Base-by-base conservation (phyloP, 2,797 vertebrate genomes). In the Epinephelus coioides region DNA sequence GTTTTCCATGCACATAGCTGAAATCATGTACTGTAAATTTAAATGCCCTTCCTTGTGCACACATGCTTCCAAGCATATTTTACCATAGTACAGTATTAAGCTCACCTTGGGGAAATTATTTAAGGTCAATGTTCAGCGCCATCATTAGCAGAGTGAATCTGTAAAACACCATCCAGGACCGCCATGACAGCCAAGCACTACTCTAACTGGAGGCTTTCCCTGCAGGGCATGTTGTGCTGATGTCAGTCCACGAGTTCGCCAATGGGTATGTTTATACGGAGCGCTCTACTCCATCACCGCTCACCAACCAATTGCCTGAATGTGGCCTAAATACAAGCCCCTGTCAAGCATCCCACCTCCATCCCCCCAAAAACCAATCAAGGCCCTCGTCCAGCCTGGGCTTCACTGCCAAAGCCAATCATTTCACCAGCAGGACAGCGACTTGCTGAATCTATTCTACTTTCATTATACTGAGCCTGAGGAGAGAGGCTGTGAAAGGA, bases 381-480 rank as follows among this genome's bases (percentile, higher is more conserved):
- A 60, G 82, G 80, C 57, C 59, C 27, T 25, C 5, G 27, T 72
- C 59, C 65, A 74, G 83, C 15, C 34, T 13, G 1, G 53, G 50
- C 72, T 19, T 46, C 30, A 11, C 55, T 68, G 81, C 62, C 82
- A 76, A 23, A 79, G 51, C 82, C 84, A 79, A 89, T 88, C 86
- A 84, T 62, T 74, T 82, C 76, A 85, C 10, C 25, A 9, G 34
- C 59, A 54, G 69, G 77, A 84, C 81, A 57, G 62, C 47, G 21
- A 59, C 79, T 78, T n/a, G 34, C 55, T 21, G 50, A 80, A 83
- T 86, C 67, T 74, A 73, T 73, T 89, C 55, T 82, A 21, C 82
- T 88, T 86, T 80, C 80, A 89, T 87, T 84, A 84, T 2, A 44
- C 15, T 4, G 60, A 84, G 77, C 79, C 81, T 5, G 79, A 82